phyloP scores from a whole-genome alignment of 92 coral and sea anemone genomes.

The Parazoanthus darwini region DNA sequence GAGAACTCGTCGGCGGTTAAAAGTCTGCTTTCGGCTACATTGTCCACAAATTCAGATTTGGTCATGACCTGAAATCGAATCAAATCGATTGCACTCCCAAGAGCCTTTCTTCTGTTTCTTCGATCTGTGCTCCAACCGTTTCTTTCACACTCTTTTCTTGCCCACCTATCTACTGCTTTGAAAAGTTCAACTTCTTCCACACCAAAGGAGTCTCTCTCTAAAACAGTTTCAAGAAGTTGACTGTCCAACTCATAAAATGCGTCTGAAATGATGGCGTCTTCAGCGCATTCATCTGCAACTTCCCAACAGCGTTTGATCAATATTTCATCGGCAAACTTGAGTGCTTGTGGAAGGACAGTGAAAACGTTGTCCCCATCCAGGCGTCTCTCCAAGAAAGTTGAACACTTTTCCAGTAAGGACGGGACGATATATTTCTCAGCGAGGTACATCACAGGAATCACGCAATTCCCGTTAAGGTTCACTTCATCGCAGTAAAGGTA shows the following conservation, averaged over 20 bases:
- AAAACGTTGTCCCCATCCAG: constrained; percentile 68
- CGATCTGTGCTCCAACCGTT: constrained; percentile 34
- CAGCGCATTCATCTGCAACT: constrained; percentile 58
- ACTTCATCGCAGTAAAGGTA: constrained; percentile 72
- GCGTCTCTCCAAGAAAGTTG: constrained; percentile 54
- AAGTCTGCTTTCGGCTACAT: constrained; percentile 32
- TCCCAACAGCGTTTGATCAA: constrained; percentile 69
- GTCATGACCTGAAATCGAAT: constrained; percentile 59
- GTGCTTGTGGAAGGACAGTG: constrained; percentile 55
- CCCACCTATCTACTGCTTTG: constrained; percentile 69
- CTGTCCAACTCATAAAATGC: constrained; percentile 51
- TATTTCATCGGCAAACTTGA: constrained; percentile 52
- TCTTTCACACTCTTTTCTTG: constrained; percentile 46
- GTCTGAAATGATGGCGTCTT: constrained; percentile 57
- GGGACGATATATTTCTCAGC: constrained; percentile 78
- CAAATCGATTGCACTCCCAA: constrained; percentile 51
- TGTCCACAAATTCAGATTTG: constrained; percentile 23
- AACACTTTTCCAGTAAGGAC: constrained; percentile 56
- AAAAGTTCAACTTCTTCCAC: constrained; percentile 66
- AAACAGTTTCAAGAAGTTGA: constrained; percentile 50
- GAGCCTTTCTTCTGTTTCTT: constrained; percentile 45
- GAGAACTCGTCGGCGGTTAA: constrained; percentile 33
- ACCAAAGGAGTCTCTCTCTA: constrained; percentile 59
- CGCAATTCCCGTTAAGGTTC: constrained; percentile 53
- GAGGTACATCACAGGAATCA: constrained; percentile 62